These are phyloP conservation scores for Antidorcas marsupialis DNA, from an alignment of 2,113 vertebrate genomes.

Conservation along the genomic window DNA sequence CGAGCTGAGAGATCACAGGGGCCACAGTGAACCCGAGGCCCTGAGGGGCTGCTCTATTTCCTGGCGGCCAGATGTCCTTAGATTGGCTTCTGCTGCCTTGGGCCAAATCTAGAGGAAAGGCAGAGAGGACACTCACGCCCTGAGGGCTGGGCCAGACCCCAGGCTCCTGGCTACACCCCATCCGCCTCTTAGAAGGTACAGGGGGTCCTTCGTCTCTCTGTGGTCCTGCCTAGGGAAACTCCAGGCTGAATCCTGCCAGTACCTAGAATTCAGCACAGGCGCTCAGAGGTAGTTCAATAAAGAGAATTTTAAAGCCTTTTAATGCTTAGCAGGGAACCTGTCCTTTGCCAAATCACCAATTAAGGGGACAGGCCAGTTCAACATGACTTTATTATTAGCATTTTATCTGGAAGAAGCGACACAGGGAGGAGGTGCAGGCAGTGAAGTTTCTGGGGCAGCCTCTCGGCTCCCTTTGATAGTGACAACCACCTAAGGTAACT, in stretches of 20 bases:
- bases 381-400: slow-evolving; percentile 32
- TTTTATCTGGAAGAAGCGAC: slow-evolving; percentile 2
- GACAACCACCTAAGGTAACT: rapidly evolving
- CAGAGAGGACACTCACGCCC: neutral
- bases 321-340: slow-evolving; percentile 56
- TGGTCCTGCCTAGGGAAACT: neutral
- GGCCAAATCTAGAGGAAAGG: neutral
- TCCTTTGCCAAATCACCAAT: slow-evolving; percentile 60
- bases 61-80: neutral
- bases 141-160: neutral
- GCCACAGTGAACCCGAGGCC: neutral
- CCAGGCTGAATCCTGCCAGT: neutral
- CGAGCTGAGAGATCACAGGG: neutral
- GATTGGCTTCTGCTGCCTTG: neutral
- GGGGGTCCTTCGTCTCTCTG: neutral
- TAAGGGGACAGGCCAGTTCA: slow-evolving; percentile 51
- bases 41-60: neutral
- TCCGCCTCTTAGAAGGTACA: neutral
- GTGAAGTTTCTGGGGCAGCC: neutral
- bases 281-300: slow-evolving; percentile 51
- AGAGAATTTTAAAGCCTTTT: slow-evolving; percentile 61
- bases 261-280: neutral
- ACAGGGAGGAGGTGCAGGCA: neutral
- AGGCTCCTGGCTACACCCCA: neutral
- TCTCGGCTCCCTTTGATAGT: neutral